Evolutionary conservation across 2,113 vertebrate species (phyloP).

Genomic region (mouse (Mus musculus)): GRCm39 chr11:12188001-12188500

Average conservation of each 20-base stretch:
- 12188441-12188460: neutral
- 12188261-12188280: neutral
- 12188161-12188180: too few relatives aligned
- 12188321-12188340: too few relatives aligned
- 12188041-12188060: slow-evolving; percentile 88
- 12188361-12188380: rapidly evolving
- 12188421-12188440: neutral
- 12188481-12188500: neutral
- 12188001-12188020: neutral
- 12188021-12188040: slow-evolving; percentile 74
- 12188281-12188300: rapidly evolving
- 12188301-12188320: neutral
- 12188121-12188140: rapidly evolving
- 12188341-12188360: neutral
- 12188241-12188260: neutral
- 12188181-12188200: rapidly evolving
- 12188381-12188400: rapidly evolving
- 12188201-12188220: neutral
- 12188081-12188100: slow-evolving; percentile 60
- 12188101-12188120: neutral
- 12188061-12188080: slow-evolving; percentile 80
- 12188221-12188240: neutral
- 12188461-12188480: too few relatives aligned
- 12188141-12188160: rapidly evolving
- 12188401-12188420: neutral